phyloP scores from a whole-genome alignment of 2,113 vertebrate genomes.

The Sebastes schlegelii region DNA sequence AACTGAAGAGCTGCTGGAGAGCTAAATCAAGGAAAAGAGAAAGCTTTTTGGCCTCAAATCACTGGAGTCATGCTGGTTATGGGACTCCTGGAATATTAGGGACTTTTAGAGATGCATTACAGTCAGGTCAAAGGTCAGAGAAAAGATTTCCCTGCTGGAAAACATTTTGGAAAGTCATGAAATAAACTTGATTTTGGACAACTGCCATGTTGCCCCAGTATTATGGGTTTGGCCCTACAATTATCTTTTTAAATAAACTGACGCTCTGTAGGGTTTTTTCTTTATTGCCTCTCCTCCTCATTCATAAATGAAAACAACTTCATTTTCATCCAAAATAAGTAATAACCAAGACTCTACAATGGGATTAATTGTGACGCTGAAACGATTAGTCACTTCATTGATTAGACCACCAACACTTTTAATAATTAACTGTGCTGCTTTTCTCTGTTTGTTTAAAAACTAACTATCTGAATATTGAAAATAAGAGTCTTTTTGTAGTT shows the following conservation, averaged over 20 bases:
- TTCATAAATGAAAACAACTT: background rate
- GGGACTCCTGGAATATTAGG: conserved; percentile 25
- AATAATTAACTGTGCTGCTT: no score
- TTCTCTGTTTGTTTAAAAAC: no score
- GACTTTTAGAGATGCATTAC: conserved; percentile 10
- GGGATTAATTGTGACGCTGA: no score
- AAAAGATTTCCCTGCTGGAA: background rate
- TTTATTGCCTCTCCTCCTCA: background rate
- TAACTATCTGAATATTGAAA: no score
- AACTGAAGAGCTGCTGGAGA: background rate
- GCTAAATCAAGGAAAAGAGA: background rate
- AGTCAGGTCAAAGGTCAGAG: conserved; percentile 10
- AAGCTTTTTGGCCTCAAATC: background rate
- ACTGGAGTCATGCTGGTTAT: background rate
- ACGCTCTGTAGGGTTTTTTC: background rate
- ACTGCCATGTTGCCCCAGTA: background rate
- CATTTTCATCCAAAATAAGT: no score
- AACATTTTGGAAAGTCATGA: background rate
- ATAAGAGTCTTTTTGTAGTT: background rate
- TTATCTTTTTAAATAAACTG: background rate
- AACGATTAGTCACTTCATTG: no score
- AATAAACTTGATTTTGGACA: conserved; percentile 3
- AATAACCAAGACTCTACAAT: no score
- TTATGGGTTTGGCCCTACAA: background rate
- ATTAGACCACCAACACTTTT: no score